Base-by-base conservation (phyloP, 2,113 vertebrate genomes). In the Vidua chalybeata region DNA sequence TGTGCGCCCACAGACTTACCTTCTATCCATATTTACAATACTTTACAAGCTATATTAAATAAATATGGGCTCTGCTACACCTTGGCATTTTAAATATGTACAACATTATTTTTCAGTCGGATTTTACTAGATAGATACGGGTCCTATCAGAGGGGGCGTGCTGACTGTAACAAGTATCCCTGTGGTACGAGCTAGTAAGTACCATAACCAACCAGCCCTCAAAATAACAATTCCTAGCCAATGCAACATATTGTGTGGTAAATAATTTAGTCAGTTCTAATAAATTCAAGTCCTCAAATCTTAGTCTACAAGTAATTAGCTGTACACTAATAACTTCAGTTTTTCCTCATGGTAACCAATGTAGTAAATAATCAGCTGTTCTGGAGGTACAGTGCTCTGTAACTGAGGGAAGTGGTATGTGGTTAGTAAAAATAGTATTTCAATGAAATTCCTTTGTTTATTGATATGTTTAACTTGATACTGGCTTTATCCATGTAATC, bases 1-100 rank as follows among this genome's bases (percentile, higher is more conserved):
- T 21, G 33, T 10, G 52, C 22, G 10, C 15, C 82, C 85, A 95
- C 80, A 92, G 68, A 90, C 94, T 96, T 71, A 51, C 90, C 74
- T 88, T 91, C 97, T 97, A 96, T 90, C 81, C 19, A 22, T 96
- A 97, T 97, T 97, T 97, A 97, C 96, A 97, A 94, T 95, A 97
- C 93, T 98, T 98, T 97, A 98, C 97, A 98, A 97, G 96, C 97
- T 98, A 97, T 98, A 97, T 98, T 98, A 98, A 98, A 98, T 98
- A 98, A 97, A 96, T 96, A 96, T 37, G 33, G 82, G 89, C 78
- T 96, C 94, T 79, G 81, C 97, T 97, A 96, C 90, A 71, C 83
- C 94, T 96, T 43, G 39, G 91, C 72, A 3, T 96, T 89, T 94
- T 97, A 97, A 96, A 92, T 98, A 96, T 97, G 62, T 96, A 96